A percentile compares a stretch with the other conserved stretches of the same genome.
phyloP scores from a whole-genome alignment of 2,113 vertebrate genomes.

The Nycticebus coucang region DNA sequence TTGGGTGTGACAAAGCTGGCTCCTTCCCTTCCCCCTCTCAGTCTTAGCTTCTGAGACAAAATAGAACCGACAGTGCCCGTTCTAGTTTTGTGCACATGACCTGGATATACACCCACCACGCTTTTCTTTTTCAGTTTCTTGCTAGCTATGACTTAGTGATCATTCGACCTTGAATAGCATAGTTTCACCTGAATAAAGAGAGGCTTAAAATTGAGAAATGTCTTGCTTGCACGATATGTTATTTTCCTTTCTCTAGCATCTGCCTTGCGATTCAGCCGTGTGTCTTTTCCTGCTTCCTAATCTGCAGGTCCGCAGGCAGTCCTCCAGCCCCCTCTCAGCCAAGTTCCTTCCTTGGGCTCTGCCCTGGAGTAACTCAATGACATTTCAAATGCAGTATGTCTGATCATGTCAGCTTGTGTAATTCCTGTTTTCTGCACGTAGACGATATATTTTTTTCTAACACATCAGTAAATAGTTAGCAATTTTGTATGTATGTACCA shows the following conservation, averaged over 20 bases:
- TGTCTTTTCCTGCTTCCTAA: background rate
- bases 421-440: background rate
- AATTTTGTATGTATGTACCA: background rate
- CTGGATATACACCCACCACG: rapidly evolving
- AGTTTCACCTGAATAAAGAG: background rate
- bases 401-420: too few relatives aligned
- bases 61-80: rapidly evolving
- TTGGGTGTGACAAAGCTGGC: background rate
- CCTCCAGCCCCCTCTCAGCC: background rate
- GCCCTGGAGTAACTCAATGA: background rate
- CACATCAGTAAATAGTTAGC: background rate
- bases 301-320: background rate
- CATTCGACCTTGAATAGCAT: background rate
- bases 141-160: background rate
- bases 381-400: background rate
- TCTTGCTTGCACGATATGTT: background rate
- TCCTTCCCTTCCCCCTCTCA: background rate
- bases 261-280: background rate
- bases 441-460: background rate
- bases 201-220: background rate
- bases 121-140: background rate
- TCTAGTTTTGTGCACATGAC: background rate
- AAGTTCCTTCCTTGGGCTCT: background rate
- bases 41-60: background rate
- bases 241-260: background rate